Evolutionary conservation across 2,113 vertebrate species (phyloP), one percentile per base, ranked within the genome.

Genomic region (Anseranas semipalmata): DNA sequence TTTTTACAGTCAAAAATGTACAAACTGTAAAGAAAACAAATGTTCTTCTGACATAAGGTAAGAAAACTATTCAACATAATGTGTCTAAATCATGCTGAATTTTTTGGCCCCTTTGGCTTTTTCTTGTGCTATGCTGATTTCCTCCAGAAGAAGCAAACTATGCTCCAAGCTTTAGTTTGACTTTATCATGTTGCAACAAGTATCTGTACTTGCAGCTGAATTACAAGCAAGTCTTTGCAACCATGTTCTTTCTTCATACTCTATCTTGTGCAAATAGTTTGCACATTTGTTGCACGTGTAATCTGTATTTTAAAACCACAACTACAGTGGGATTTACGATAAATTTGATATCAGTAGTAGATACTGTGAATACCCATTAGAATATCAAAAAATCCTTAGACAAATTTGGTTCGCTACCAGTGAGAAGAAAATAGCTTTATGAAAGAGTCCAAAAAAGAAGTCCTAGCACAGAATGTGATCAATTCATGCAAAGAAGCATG

Each of bases 1-100:
- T 78, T 89, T 95, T 92, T 90, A 33, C 94, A 95, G 91, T 90
- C 37, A 56, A 74, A 73, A 87, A 70, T 90, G 80, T 83, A 77
- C 67, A 72, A 90, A 37, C 60, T 89, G 68, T 70, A 65, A 73
- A 70, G 93, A 79, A 92, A 95, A 65, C 22, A 77, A 87, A 45
- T 43, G 20, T 58, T 95, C 77, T 83, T 13, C 79, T 58, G 71
- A 83, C 35, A 46, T 43, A 66, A 95, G 94, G 80, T 95, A 93
- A 95, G 87, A 78, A 56, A 85, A 65, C 71, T 60, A 32, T 24
- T 52, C 70, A 37, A 48, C 30, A 33, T 37, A 28, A 86, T 32
- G 12, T 59, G 9, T 89, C 25, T 75, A 66, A 81, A 68, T 45
- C 33, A 15, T 45, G 35, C 18, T 75, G 56, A 84, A 22, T n/a